These are phyloP conservation scores for Taxidea taxus DNA, from an alignment of 2,113 vertebrate genomes.

Conservation along the genomic window DNA sequence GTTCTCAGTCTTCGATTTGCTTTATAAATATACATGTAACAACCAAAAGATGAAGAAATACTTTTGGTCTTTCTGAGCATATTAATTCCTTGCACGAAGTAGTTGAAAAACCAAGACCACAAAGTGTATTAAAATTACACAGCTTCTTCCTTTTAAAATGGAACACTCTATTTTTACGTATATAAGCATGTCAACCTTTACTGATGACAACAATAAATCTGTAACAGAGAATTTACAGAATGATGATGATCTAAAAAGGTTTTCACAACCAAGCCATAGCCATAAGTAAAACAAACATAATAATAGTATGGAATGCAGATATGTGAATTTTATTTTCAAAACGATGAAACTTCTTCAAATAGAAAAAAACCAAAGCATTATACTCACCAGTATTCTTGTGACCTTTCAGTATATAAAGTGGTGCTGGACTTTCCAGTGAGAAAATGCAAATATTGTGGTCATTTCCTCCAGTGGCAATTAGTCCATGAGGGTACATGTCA, in stretches of 20 bases:
- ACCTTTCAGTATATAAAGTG: slow-evolving; percentile 91
- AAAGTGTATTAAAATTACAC: neutral
- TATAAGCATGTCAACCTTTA: neutral
- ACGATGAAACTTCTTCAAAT: neutral
- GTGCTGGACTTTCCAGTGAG: slow-evolving; percentile 88
- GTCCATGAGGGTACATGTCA: slow-evolving; percentile 92
- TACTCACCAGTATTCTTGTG: slow-evolving; percentile 95
- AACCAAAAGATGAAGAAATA: neutral
- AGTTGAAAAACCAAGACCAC: slow-evolving; percentile 18
- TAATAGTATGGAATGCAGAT: neutral
- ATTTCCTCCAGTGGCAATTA: slow-evolving; percentile 96
- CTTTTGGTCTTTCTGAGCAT: neutral
- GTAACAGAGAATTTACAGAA: neutral
- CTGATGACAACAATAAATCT: neutral
- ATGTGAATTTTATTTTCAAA: slow-evolving; percentile 13
- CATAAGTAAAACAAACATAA: neutral
- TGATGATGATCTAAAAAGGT: neutral
- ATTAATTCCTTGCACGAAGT: neutral
- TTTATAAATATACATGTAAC: neutral
- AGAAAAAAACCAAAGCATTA: slow-evolving; percentile 20
- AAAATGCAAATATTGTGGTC: slow-evolving; percentile 97
- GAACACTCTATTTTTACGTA: neutral
- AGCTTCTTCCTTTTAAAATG: neutral
- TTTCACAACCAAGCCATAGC: neutral
- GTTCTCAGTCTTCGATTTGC: neutral